Conservation (phyloP, 2,113 vertebrate species). For the Noturus placidus region DNA sequence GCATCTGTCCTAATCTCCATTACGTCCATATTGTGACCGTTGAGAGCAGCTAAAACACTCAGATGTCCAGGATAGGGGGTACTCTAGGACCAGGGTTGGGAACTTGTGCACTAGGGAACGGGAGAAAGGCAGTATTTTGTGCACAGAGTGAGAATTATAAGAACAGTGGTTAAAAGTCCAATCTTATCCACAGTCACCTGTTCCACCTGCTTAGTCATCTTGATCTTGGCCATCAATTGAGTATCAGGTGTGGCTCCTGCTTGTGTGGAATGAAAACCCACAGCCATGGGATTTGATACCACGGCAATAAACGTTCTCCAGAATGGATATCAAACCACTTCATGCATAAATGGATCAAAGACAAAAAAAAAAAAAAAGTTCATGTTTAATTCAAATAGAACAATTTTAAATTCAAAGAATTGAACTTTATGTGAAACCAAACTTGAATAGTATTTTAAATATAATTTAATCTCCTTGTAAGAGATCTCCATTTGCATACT, state of each 20-base stretch:
- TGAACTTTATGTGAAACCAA: background rate
- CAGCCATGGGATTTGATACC: background rate
- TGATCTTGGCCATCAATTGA: background rate
- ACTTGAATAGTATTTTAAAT: background rate
- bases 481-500: background rate
- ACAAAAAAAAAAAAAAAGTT: background rate
- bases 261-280: background rate
- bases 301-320: background rate
- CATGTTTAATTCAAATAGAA: background rate
- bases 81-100: background rate
- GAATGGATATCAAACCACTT: background rate
- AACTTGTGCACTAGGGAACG: background rate
- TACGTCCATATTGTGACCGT: too few relatives aligned
- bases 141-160: background rate
- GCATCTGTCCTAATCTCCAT: too few relatives aligned
- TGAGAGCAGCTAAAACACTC: background rate
- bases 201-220: background rate
- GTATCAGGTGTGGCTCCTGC: background rate
- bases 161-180: background rate
- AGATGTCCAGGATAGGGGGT: background rate
- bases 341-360: background rate
- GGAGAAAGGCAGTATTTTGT: background rate
- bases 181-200: background rate
- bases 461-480: background rate
- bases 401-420: background rate